These are phyloP conservation scores for Drosophila auraria DNA, from an alignment of 1,140 invertebrate species.

Conservation along the genomic window DNA sequence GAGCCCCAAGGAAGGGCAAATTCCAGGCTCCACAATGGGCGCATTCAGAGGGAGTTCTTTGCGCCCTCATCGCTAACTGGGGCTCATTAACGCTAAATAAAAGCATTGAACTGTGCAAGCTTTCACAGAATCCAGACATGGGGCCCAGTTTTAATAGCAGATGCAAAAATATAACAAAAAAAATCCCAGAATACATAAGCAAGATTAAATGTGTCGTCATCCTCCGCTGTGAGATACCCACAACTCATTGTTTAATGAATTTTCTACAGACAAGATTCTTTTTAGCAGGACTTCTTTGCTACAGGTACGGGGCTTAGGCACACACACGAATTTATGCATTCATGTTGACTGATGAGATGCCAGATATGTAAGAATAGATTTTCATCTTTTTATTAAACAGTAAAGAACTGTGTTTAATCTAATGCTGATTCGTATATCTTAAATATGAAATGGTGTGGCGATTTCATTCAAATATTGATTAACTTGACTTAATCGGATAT, in stretches of 20 bases:
- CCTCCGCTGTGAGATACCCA: not conserved
- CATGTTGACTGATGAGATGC: too few species aligned
- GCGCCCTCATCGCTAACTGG: slow-evolving; percentile 26
- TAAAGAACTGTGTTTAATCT: too few species aligned
- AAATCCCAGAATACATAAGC: not conserved
- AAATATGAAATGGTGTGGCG: too few species aligned
- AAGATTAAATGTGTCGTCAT: not conserved
- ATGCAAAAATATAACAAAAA: not conserved
- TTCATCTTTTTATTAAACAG: too few species aligned
- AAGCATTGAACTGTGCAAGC: slow-evolving; percentile 46
- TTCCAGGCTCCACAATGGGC: slow-evolving; percentile 37
- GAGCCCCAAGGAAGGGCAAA: slow-evolving; percentile 11
- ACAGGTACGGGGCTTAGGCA: too few species aligned
- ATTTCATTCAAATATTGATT: not conserved
- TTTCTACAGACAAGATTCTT: not conserved
- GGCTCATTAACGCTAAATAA: slow-evolving; percentile 46
- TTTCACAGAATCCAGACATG: slow-evolving; percentile 8
- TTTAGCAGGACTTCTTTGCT: not conserved
- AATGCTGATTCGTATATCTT: too few species aligned
- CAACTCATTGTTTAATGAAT: not conserved
- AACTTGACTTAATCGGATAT: too few species aligned
- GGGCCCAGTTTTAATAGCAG: not conserved
- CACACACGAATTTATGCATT: too few species aligned
- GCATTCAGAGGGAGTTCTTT: slow-evolving; percentile 39
- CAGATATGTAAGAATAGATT: too few species aligned